A percentile compares a stretch with the other conserved stretches of the same genome.
Conservation (phyloP, 2,113 vertebrate species). For the Oreochromis aureus region DNA sequence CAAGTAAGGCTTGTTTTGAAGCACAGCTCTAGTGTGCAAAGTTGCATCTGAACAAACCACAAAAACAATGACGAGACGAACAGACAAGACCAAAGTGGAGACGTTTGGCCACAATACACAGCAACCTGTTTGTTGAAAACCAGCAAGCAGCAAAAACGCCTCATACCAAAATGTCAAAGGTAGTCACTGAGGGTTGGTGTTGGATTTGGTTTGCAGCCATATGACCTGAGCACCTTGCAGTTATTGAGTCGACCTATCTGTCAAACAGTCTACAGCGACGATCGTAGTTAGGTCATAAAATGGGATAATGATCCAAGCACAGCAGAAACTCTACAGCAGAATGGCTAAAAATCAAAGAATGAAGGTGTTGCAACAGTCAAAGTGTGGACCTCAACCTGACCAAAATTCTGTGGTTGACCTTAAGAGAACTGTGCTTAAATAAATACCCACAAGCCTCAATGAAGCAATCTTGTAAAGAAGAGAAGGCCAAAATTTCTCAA, state of each 20-base stretch:
- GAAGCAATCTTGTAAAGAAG: not conserved
- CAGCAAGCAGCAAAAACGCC: not conserved
- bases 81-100: not conserved
- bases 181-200: not conserved
- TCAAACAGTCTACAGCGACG: not conserved
- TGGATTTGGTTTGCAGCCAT: not conserved
- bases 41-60: not conserved
- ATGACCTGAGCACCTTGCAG: not conserved
- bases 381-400: not conserved
- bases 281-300: not conserved
- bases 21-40: not conserved
- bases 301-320: not conserved
- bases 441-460: not conserved
- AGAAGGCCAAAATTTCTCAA: not conserved
- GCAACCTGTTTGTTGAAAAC: not conserved
- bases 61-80: not conserved
- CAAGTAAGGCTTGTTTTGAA: not conserved
- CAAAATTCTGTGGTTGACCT: not conserved
- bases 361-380: not conserved
- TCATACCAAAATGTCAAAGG: not conserved
- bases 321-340: not conserved
- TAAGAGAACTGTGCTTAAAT: not conserved
- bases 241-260: not conserved
- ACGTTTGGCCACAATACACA: not conserved
- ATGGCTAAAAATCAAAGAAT: not conserved